These are phyloP conservation scores for Lochmaea capreae DNA, from an alignment of 2,888 invertebrate genomes.

Conservation along the genomic window DNA sequence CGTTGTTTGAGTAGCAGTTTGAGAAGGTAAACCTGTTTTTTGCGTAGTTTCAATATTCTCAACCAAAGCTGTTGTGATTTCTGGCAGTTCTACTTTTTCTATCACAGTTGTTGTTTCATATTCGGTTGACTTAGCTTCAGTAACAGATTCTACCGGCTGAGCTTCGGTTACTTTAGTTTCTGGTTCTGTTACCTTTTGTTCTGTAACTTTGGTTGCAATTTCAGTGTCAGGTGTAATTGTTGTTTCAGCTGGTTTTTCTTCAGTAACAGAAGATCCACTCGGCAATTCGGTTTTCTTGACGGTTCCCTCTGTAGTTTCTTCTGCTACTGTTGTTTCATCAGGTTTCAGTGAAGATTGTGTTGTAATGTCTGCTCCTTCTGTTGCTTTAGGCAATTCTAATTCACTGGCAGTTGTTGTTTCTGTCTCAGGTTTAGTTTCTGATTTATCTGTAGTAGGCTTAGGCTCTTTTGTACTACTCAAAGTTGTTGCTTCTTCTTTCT, in stretches of 20 bases:
- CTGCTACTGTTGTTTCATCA: neutral
- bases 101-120: neutral
- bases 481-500: conserved; percentile 23
- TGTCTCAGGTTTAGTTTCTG: neutral
- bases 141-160: conserved; percentile 22
- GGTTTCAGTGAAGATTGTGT: no score
- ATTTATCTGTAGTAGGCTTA: conserved; percentile 14
- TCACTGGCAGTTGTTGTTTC: neutral
- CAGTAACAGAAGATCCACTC: conserved; percentile 6
- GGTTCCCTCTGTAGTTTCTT: conserved; percentile 21
- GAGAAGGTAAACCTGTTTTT: neutral
- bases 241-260: conserved; percentile 15
- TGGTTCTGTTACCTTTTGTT: conserved; percentile 1
- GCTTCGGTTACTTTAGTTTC: conserved; percentile 17
- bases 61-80: neutral
- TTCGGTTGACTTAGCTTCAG: neutral
- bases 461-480: conserved; percentile 6
- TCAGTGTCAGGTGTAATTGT: conserved; percentile 26
- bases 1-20: neutral
- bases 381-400: neutral
- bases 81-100: neutral
- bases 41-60: neutral
- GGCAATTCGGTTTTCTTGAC: conserved; percentile 36
- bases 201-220: conserved; percentile 30
- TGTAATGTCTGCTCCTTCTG: conserved; percentile 10